phyloP scores from a whole-genome alignment of 2,888 invertebrate genomes.

The Limenitis camilla region DNA sequence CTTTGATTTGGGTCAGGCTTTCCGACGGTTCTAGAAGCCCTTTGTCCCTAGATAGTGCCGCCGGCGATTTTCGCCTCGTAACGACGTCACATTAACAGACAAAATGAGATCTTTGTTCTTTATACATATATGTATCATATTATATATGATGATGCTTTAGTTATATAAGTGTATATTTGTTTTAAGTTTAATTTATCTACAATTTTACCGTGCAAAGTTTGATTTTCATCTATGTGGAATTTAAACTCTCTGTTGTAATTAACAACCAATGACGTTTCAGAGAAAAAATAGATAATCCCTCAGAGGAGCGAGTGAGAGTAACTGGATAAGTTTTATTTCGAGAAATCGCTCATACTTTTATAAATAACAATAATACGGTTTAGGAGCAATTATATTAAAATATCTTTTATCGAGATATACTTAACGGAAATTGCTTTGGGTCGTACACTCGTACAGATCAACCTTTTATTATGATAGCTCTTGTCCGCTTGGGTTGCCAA shows the following conservation, averaged over 20 bases:
- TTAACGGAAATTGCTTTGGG: slow-evolving; percentile 17
- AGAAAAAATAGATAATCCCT: too few relatives aligned
- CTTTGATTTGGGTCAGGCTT: slow-evolving; percentile 13
- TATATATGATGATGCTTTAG: background rate
- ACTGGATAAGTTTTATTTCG: background rate
- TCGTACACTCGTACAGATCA: background rate
- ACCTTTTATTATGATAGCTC: background rate
- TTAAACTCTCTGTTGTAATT: too few relatives aligned
- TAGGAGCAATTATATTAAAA: slow-evolving; percentile 8
- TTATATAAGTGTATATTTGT: background rate
- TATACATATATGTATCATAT: slow-evolving; percentile 1
- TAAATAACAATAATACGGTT: background rate
- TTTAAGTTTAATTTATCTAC: too few relatives aligned
- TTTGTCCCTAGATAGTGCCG: slow-evolving; percentile 16
- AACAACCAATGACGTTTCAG: too few relatives aligned
- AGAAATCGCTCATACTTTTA: background rate
- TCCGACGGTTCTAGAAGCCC: slow-evolving; percentile 3
- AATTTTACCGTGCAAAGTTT: too few relatives aligned
- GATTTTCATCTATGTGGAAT: too few relatives aligned
- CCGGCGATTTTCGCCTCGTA: slow-evolving; percentile 7
- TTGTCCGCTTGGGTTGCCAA: background rate
- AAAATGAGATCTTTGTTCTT: background rate
- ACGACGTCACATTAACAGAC: slow-evolving; percentile 6
- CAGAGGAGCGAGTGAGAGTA: too few relatives aligned
- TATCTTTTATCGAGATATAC: slow-evolving; percentile 3